Base-by-base conservation (phyloP, 92 coral and sea anemone species). In the Siderastrea siderea region DNA sequence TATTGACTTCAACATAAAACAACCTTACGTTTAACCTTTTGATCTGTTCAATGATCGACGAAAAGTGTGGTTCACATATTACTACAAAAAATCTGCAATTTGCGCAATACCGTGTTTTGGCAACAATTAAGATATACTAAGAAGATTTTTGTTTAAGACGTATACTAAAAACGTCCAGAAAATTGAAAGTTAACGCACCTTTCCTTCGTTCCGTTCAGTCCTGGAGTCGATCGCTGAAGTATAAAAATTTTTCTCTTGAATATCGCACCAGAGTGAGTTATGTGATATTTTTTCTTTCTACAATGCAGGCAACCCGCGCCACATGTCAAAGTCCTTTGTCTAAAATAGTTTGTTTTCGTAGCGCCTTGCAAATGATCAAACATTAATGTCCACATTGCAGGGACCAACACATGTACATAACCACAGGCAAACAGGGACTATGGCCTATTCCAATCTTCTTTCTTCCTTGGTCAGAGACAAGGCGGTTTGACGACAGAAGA, bases 341-440 rank as follows among this genome's bases (percentile, higher is more conserved):
- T 59, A 15, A 4, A 12, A 15, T 45, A 13, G 50, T 73, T 38
- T 75, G 74, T 67, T 84, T 84, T 54, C 14, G 59, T 60, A 72
- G 73, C 70, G 72, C 87, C 79, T 48, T 48, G 79, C 47, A 81
- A 71, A 72, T 83, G 71, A 83, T 83, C 54, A 83, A 83, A 83
- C 70, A 83, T 83, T 83, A 46, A 83, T 83, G 49, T 51, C 45
- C 38, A 7, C 62, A 38, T 64, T 17, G 57, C 64, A 26, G 87
- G 61, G 54, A 71, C 80, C 79, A 83, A 83, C 79, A 81, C 5
- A 26, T 15, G 58, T 68, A 52, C 49, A 68, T 38, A 62, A n/a
- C 75, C 54, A 82, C 50, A 51, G 13, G 74, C 16, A 46, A 47
- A 2, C 15, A 57, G 48, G 57, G 13, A 9, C 1, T 51, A 19